Conservation (phyloP, 2,113 vertebrate genomes). For the Actinemys pallida region DNA sequence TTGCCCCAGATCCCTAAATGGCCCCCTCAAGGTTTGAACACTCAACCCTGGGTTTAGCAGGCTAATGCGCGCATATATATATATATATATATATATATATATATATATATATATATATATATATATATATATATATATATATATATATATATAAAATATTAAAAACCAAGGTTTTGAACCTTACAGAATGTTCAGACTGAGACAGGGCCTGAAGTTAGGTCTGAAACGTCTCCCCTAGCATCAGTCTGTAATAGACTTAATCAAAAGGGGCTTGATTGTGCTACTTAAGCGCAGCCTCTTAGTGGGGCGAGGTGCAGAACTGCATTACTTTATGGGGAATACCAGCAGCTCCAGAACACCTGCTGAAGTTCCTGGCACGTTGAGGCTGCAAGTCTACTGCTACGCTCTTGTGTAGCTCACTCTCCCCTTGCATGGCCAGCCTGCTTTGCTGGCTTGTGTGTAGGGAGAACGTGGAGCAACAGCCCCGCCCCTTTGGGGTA, state of each 20-base stretch:
- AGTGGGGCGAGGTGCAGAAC: not conserved
- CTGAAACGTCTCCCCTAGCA: not conserved
- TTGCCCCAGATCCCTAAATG: no score
- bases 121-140: no score
- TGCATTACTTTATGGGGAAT: not conserved
- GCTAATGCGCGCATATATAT: no score
- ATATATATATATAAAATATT: no score
- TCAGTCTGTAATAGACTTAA: not conserved
- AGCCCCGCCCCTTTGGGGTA: not conserved
- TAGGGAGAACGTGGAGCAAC: not conserved
- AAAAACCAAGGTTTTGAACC: not conserved
- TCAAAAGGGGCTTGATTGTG: fast-evolving
- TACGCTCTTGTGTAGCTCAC: fast-evolving
- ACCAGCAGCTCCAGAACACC: not conserved
- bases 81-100: no score
- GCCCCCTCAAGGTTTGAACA: no score
- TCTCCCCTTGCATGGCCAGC: not conserved
- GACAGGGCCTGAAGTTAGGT: not conserved
- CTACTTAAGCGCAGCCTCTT: not conserved
- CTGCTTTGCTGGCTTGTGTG: not conserved
- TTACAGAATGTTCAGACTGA: not conserved
- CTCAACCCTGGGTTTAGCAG: no score
- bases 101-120: no score
- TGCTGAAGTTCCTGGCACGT: not conserved
- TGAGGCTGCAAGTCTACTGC: not conserved